These are phyloP conservation scores for Synergus umbraculus DNA, from an alignment of 2,888 invertebrate genomes.

Conservation along the genomic window DNA sequence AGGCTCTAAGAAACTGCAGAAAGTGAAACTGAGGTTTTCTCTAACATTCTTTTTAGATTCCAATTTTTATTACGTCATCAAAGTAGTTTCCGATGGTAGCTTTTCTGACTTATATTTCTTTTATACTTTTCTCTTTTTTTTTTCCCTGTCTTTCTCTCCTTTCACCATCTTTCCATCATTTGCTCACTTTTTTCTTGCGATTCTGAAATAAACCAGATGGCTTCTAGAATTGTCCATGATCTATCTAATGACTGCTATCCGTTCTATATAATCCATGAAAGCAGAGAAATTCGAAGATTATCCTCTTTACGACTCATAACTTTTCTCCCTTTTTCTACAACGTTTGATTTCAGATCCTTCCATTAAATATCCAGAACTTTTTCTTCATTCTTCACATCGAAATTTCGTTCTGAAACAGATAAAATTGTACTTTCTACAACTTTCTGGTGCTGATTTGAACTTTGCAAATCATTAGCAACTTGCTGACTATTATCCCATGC, in stretches of 20 bases:
- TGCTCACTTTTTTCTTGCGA: not conserved
- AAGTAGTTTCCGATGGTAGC: slow-evolving; percentile 18
- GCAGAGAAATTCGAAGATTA: not conserved
- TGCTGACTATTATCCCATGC: slow-evolving; percentile 43
- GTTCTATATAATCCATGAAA: not conserved
- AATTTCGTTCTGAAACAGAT: not conserved
- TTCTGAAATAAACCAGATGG: no score
- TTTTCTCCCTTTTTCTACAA: slow-evolving; percentile 1
- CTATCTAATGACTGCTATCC: not conserved
- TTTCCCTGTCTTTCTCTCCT: not conserved
- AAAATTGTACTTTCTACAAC: not conserved
- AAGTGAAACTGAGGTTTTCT: slow-evolving; percentile 32
- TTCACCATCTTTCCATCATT: not conserved
- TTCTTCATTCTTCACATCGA: not conserved
- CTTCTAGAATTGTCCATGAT: no score
- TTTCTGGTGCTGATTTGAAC: slow-evolving; percentile 30
- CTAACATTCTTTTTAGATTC: slow-evolving; percentile 8
- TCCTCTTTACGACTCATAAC: not conserved
- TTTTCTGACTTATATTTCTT: slow-evolving; percentile 18
- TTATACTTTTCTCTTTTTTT: not conserved
- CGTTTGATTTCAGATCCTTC: not conserved
- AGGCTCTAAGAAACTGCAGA: slow-evolving; percentile 22
- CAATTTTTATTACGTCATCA: slow-evolving; percentile 2
- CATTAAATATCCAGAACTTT: not conserved
- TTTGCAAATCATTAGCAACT: slow-evolving; percentile 25